Base-by-base conservation (phyloP, 2,888 invertebrate species). In the Eupeodes luniger region DNA sequence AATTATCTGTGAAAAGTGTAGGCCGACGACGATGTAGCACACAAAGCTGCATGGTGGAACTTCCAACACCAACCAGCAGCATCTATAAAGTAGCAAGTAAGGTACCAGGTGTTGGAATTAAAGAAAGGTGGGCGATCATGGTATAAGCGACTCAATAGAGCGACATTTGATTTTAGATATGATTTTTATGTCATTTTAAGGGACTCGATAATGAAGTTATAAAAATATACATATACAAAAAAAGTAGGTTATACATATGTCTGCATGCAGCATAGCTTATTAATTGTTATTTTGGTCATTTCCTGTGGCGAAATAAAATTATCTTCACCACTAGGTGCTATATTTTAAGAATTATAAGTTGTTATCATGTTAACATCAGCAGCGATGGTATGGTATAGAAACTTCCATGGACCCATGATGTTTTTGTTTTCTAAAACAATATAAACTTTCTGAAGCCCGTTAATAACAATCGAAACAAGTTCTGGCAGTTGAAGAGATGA, bases 1-100 rank as follows among this genome's bases (percentile, higher is more conserved):
- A 77, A 81, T 77, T 72, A 85, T 77, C 85, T 85, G 85, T 85
- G 85, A 85, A 85, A 85, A 81, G 85, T 85, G 85, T 85, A 81
- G 85, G 85, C 55, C 62, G 27, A 27, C 62, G 27, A 27, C 27
- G 85, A 85, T 85, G 84, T 80, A 57, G 76, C 76, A 70, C 74
- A 80, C 80, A 76, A 76, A 69, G 70, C 34, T 70, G 27, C 79
- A 70, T 61, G n/a, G n/a, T 34, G 53, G 55, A 70, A 53, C 49
- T 78, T 67, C 36, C 36, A 49, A 57, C 19, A 57, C 5, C 55
- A 66, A 11, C 57, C 72, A 57, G 51, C 72, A 67, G 74, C 80
- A 80, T 70, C 62, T n/a, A 27, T 27, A 53, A 75, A 14, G 69
- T 70, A 70, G 69, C 69, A 36, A 69, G 57, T 59, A 55, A 53